Evolutionary conservation across 2,888 invertebrate species (phyloP), one percentile per base, ranked within the genome.

Genomic region (Blastobasis lacticolella): DNA sequence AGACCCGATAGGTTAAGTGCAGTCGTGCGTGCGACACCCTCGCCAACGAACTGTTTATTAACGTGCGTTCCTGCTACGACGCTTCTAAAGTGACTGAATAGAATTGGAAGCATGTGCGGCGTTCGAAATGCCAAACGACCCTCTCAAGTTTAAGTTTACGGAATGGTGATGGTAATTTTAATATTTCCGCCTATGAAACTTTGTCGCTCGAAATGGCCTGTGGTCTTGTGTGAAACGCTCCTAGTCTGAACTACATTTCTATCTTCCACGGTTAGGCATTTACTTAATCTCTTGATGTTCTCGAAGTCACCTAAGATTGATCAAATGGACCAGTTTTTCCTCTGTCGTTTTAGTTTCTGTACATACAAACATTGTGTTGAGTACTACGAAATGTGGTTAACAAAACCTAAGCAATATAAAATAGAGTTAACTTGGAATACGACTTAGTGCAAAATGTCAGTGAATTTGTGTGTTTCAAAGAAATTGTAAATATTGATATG

Each of bases 401-500:
- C 58, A 57, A 49, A 49, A 49, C 36, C 5, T 23, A 72, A 71
- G 66, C 71, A 72, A 68, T 70, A 69, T 60, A 56, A 60, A 57
- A 57, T 65, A 62, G 57, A 56, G 57, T 53, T 61, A 60, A 60
- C 58, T 48, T 37, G 47, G 45, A 10, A 37, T n/a, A 44, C 43
- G 46, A 54, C 56, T 49, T 58, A 61, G 53, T 68, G 64, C 69
- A 69, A 73, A 75, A 69, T 75, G 75, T 67, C 75, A 71, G 73
- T 62, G 56, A 70, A 70, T 70, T 64, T 55, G 64, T 62, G 56
- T 54, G 56, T 62, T 56, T 59, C 50, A 49, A 57, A 60, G 54
- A 61, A 69, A 64, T n/a, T 76, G 71, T 76, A 73, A 68, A 78
- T 77, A 74, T 61, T 56, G 43, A 56, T 56, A 46, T 74, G 76